Evolutionary conservation across 2,888 invertebrate genomes (phyloP).

Genomic region (Ectemnius lituratus): DNA sequence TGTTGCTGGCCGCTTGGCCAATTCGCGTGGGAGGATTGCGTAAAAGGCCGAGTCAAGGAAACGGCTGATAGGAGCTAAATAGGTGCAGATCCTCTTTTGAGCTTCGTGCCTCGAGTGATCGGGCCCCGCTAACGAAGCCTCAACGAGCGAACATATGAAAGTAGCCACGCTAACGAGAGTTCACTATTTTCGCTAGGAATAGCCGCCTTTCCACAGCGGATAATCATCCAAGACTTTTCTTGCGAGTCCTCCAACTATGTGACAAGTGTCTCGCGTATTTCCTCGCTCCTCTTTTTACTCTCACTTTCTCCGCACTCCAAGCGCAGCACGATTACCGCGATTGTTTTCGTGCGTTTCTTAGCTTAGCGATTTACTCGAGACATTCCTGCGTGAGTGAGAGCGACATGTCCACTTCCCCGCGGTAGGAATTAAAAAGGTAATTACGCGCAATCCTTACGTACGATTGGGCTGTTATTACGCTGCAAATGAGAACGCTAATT

Average conservation of each 20-base stretch:
- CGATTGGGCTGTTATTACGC: slow-evolving; percentile 55
- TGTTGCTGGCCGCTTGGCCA: not conserved
- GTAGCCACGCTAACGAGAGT: slow-evolving; percentile 30
- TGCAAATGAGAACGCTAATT: slow-evolving; percentile 63
- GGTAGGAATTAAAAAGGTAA: slow-evolving; percentile 56
- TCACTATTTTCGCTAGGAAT: slow-evolving; percentile 41
- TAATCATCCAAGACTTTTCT: slow-evolving; percentile 33
- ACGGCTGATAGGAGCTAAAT: slow-evolving; percentile 48
- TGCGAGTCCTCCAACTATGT: slow-evolving; percentile 2
- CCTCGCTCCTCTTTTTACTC: slow-evolving; percentile 22
- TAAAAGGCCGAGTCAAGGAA: slow-evolving; percentile 51
- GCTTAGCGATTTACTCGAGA: slow-evolving; percentile 20
- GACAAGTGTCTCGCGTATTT: slow-evolving; percentile 13
- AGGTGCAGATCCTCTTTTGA: slow-evolving; percentile 34
- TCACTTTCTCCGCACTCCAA: slow-evolving; percentile 45
- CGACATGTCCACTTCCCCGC: slow-evolving; percentile 15
- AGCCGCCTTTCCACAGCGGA: slow-evolving; percentile 42
- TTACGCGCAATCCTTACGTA: slow-evolving; percentile 56
- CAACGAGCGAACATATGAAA: slow-evolving; percentile 30
- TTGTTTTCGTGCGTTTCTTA: slow-evolving; percentile 20
- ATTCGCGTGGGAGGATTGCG: slow-evolving; percentile 56
- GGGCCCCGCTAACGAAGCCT: slow-evolving; percentile 30
- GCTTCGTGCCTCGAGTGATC: slow-evolving; percentile 38
- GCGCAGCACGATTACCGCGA: slow-evolving; percentile 22
- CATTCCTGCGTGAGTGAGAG: slow-evolving; percentile 35